phyloP scores from a whole-genome alignment of 1,140 invertebrate genomes.

The Scaptomyza graminum region DNA sequence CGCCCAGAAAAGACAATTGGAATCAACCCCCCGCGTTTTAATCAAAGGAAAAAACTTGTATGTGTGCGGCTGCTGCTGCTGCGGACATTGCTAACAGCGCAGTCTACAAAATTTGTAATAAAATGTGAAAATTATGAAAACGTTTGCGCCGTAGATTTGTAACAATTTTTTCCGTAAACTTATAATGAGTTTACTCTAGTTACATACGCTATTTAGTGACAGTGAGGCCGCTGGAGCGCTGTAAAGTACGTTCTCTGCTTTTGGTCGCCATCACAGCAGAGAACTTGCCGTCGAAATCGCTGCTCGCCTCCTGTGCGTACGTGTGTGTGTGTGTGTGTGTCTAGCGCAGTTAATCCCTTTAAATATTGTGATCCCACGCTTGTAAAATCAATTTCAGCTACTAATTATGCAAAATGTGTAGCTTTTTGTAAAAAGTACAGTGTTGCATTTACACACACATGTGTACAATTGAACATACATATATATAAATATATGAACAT shows the following conservation, averaged over 20 bases:
- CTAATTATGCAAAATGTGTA: constrained; percentile 46
- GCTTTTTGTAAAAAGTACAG: constrained; percentile 60
- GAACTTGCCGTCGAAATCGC: constrained; percentile 34
- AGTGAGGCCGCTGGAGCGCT: constrained; percentile 30
- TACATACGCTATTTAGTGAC: constrained; percentile 35
- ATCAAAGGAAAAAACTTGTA: constrained; percentile 69
- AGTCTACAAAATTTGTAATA: constrained; percentile 44
- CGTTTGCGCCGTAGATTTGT: constrained; percentile 2
- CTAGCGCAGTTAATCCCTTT: constrained; percentile 45
- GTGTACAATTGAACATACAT: constrained; percentile 13
- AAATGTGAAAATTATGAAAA: constrained; percentile 65
- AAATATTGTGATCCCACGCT: constrained; percentile 50
- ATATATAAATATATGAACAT: constrained; percentile 16
- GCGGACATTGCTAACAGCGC: constrained; percentile 57
- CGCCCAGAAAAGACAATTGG: constrained; percentile 44
- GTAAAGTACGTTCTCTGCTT: constrained; percentile 77
- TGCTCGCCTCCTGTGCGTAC: constrained; percentile 37
- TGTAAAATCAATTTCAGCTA: constrained; percentile 30
- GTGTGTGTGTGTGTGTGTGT: constrained; percentile 24
- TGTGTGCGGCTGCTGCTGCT: constrained; percentile 52
- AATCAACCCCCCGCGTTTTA: constrained; percentile 75
- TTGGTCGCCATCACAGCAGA: constrained; percentile 74
- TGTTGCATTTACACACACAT: constrained; percentile 58
- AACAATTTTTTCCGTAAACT: constrained; percentile 14
- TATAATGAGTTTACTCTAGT: constrained; percentile 25